Conservation (phyloP, 2,113 vertebrate genomes). For the Cricetomys ansorgei region DNA sequence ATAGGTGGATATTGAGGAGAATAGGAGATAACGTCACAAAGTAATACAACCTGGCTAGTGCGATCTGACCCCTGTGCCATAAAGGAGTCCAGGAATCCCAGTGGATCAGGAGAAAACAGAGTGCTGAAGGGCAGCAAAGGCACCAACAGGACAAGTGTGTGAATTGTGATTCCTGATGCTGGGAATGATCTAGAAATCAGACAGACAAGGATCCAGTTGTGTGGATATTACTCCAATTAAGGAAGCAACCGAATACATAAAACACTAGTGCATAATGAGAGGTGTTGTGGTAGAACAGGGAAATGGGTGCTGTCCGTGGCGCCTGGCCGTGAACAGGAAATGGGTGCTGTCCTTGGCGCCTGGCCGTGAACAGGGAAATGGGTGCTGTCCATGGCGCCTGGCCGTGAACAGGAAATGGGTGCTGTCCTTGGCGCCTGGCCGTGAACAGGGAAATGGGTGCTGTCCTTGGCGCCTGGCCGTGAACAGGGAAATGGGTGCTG, state of each 20-base stretch:
- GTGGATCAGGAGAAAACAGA: not conserved
- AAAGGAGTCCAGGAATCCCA: not conserved
- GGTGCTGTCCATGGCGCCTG: not conserved
- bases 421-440: not conserved
- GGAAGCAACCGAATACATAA: not conserved
- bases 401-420: no score
- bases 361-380: not conserved
- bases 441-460: no score
- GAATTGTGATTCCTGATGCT: not conserved
- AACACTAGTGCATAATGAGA: not conserved
- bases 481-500: not conserved
- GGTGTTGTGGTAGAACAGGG: not conserved
- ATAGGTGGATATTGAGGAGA: not conserved
- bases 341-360: not conserved
- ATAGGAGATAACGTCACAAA: not conserved
- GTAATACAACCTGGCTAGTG: not conserved
- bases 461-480: not conserved
- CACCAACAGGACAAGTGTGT: rapidly evolving
- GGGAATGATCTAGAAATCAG: not conserved
- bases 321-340: not conserved
- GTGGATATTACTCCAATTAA: not conserved
- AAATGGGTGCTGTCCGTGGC: not conserved
- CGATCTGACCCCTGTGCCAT: not conserved
- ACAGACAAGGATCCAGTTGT: not conserved
- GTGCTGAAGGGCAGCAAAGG: not conserved